Evolutionary conservation across 2,113 vertebrate genomes (phyloP).

Genomic region (Saguinus imperator): DNA sequence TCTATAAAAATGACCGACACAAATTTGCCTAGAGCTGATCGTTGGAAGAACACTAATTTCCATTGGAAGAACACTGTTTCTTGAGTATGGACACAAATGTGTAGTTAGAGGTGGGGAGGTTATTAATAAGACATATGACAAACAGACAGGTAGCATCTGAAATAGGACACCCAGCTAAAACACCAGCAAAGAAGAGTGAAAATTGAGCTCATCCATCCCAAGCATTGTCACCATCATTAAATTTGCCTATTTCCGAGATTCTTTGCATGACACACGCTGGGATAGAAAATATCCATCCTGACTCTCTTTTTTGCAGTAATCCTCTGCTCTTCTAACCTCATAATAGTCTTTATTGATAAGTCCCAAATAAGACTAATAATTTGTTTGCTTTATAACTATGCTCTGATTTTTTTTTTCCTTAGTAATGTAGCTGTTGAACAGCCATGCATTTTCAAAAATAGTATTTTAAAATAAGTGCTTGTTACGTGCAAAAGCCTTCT

Average conservation of each 20-base stretch:
- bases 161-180: neutral
- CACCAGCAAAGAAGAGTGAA: neutral
- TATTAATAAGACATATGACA: neutral
- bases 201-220: neutral
- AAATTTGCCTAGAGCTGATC: neutral
- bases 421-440: neutral
- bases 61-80: neutral
- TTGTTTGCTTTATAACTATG: neutral
- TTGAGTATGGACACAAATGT: neutral
- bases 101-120: neutral
- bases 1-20: neutral
- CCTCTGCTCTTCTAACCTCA: neutral
- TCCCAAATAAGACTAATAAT: neutral
- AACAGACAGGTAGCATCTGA: neutral
- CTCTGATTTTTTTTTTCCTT: slow-evolving; percentile 7
- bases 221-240: neutral
- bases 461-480: slow-evolving; percentile 23
- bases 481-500: slow-evolving; percentile 10
- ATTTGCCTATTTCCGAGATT: neutral
- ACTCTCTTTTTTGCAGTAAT: neutral
- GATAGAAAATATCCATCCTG: neutral
- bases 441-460: neutral
- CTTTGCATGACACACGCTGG: neutral
- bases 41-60: neutral
- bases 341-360: neutral